A percentile compares a stretch with the other conserved stretches of the same genome.
phyloP scores from a whole-genome alignment of 2,888 invertebrate genomes.

The Noctua janthina region DNA sequence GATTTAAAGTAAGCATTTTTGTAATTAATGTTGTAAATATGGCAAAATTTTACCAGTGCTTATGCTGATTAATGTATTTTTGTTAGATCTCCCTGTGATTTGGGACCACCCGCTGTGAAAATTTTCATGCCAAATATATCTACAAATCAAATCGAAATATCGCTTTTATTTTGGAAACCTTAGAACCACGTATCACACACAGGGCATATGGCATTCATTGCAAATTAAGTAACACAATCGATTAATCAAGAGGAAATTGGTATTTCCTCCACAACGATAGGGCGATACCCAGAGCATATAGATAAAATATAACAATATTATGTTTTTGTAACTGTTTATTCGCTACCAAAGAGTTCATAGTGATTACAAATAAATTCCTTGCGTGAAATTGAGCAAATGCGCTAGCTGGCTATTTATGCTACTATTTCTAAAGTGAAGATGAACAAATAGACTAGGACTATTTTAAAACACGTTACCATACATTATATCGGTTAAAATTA shows the following conservation, averaged over 20 bases:
- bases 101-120: constrained; percentile 79
- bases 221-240: background rate
- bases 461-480: constrained; percentile 13
- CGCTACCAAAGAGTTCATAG: constrained; percentile 46
- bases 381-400: constrained; percentile 58
- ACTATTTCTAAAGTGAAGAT: constrained; percentile 39
- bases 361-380: constrained; percentile 54
- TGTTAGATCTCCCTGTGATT: constrained; percentile 67
- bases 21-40: constrained; percentile 53
- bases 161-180: constrained; percentile 42
- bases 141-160: constrained; percentile 65
- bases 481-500: constrained; percentile 7
- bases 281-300: background rate
- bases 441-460: constrained; percentile 20
- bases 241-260: background rate
- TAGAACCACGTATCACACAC: background rate
- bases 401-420: constrained; percentile 58
- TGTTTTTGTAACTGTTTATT: constrained; percentile 53
- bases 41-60: constrained; percentile 50
- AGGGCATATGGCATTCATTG: background rate
- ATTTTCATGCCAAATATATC: constrained; percentile 80
- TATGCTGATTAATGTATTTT: constrained; percentile 48
- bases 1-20: constrained; percentile 44
- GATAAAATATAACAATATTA: background rate
- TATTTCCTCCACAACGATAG: background rate